Evolutionary conservation across 2,113 vertebrate genomes (phyloP).

Genomic region (Bufo bufo): DNA sequence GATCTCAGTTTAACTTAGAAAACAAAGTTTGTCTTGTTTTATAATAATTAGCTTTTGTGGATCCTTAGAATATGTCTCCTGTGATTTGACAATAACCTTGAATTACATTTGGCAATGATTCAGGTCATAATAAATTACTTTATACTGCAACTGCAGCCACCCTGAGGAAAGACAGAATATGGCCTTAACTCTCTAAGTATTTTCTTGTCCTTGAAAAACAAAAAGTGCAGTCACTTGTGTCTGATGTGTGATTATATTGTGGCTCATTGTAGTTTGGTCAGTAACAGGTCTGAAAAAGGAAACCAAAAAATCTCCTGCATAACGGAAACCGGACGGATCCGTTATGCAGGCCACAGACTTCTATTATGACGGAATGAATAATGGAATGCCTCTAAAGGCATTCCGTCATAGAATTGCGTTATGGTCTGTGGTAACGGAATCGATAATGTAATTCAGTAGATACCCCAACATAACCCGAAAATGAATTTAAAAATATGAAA

Average conservation of each 20-base stretch:
- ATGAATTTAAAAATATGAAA: too few species aligned
- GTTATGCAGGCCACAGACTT: too few species aligned
- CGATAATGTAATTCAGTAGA: too few species aligned
- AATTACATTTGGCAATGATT: slow-evolving; percentile 31
- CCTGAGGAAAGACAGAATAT: background rate
- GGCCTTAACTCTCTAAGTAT: background rate
- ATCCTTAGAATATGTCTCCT: background rate
- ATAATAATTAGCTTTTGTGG: background rate
- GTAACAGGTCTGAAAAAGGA: background rate
- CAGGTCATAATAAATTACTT: slow-evolving; percentile 35
- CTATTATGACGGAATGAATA: too few species aligned
- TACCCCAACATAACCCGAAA: too few species aligned
- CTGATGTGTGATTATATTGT: background rate
- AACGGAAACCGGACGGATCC: too few species aligned
- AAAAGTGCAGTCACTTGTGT: slow-evolving; percentile 2
- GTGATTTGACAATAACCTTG: slow-evolving; percentile 25
- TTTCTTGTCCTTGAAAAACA: background rate
- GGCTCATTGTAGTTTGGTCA: background rate
- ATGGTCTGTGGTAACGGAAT: too few species aligned
- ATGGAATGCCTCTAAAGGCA: too few species aligned
- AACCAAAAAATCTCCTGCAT: background rate
- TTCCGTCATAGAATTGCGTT: too few species aligned
- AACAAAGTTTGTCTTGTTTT: slow-evolving; percentile 12
- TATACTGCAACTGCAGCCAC: slow-evolving; percentile 21
- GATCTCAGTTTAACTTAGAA: background rate